phyloP scores from a whole-genome alignment of 2,113 vertebrate genomes.

The Corapipo altera region DNA sequence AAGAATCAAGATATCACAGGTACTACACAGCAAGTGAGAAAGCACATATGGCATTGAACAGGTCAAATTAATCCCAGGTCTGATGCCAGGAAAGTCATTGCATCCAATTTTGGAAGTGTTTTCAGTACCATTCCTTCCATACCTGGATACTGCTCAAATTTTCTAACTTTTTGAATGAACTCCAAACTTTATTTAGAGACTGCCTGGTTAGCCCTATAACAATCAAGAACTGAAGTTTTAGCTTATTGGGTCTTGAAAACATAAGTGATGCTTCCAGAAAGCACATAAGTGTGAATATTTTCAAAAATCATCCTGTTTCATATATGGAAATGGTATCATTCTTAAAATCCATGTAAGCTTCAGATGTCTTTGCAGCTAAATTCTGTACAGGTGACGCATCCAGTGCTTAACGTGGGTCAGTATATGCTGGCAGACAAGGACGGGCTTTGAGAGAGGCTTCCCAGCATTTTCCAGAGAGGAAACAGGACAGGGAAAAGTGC shows the following conservation, averaged over 20 bases:
- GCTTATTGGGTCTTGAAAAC: background rate
- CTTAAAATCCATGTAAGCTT: background rate
- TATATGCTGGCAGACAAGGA: background rate
- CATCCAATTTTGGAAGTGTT: background rate
- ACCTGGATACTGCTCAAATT: background rate
- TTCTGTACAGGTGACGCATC: background rate
- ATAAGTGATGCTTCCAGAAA: background rate
- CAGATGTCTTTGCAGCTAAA: background rate
- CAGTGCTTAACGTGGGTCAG: background rate
- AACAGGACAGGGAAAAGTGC: background rate
- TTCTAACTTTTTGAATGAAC: background rate
- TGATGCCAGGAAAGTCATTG: background rate
- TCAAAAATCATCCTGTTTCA: background rate
- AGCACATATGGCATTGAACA: background rate
- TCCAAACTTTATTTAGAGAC: background rate
- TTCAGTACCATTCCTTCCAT: background rate
- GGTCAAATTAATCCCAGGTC: background rate
- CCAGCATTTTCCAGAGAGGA: background rate
- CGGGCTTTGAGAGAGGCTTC: background rate
- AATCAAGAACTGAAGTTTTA: background rate
- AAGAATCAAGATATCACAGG: background rate
- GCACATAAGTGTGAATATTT: background rate
- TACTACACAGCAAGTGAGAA: background rate
- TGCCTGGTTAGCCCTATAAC: background rate
- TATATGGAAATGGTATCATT: background rate